A percentile compares a stretch with the other conserved stretches of the same genome.
These are phyloP conservation scores for Chymomyza procnemis DNA, from an alignment of 2,888 invertebrate genomes.

Conservation along the genomic window DNA sequence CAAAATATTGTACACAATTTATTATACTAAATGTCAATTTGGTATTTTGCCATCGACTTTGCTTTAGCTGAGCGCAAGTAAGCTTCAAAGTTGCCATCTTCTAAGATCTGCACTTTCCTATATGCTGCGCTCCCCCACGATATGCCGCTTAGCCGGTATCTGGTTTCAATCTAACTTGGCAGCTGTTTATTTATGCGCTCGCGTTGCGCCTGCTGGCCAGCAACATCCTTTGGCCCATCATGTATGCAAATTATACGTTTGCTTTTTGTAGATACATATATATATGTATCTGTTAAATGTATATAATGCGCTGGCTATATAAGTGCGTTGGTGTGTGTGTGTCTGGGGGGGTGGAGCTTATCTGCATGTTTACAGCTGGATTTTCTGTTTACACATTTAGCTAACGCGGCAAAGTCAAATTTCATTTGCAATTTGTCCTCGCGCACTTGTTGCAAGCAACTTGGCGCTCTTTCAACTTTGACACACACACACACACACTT, in stretches of 20 bases:
- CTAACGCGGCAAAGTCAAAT: constrained; percentile 55
- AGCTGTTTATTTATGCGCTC: not conserved
- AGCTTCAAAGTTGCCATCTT: not conserved
- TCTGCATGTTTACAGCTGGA: constrained; percentile 67
- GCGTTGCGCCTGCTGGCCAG: not conserved
- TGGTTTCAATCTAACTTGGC: not conserved
- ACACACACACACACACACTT: constrained; percentile 6
- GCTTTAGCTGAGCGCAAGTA: constrained; percentile 33
- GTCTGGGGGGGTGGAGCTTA: constrained; percentile 48
- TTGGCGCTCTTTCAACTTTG: constrained; percentile 58
- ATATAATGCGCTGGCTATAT: not conserved
- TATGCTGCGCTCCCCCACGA: not conserved
- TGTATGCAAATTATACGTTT: constrained; percentile 24
- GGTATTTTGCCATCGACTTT: constrained; percentile 60
- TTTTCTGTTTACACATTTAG: constrained; percentile 51
- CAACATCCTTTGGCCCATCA: not conserved
- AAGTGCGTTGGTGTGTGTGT: constrained; percentile 19
- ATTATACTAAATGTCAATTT: constrained; percentile 74
- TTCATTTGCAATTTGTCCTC: constrained; percentile 56
- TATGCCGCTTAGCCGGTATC: not conserved
- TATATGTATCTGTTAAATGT: not conserved
- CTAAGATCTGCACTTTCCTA: not conserved
- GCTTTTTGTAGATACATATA: constrained; percentile 25
- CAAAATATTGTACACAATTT: constrained; percentile 54
- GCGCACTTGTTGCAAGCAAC: constrained; percentile 11